Conservation (phyloP, 2,888 invertebrate genomes). For the Drosophila barbarae region DNA sequence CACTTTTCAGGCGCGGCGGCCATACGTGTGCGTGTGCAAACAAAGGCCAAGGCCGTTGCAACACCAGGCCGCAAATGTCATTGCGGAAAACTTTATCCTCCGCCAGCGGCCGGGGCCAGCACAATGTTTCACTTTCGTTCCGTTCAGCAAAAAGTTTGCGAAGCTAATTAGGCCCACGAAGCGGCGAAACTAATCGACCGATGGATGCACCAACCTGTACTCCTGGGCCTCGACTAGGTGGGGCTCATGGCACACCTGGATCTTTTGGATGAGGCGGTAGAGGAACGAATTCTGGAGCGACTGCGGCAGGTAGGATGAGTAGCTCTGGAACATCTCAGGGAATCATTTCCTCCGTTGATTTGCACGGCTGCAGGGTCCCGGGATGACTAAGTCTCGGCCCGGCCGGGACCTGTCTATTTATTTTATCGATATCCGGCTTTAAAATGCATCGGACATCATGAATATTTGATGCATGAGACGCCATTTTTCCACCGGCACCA, state of each 20-base stretch:
- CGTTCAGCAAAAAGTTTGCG: slow-evolving; percentile 28
- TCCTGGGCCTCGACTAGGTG: slow-evolving; percentile 35
- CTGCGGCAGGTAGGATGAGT: slow-evolving; percentile 51
- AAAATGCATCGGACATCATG: slow-evolving; percentile 68
- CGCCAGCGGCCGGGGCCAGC: slow-evolving; percentile 18
- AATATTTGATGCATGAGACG: slow-evolving; percentile 64
- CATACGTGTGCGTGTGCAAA: slow-evolving; percentile 48
- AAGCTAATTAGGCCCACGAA: slow-evolving; percentile 56
- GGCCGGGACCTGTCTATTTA: slow-evolving; percentile 42
- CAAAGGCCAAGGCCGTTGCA: slow-evolving; percentile 64
- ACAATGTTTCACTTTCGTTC: slow-evolving; percentile 63
- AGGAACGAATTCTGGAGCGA: slow-evolving; percentile 62
- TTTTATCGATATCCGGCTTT: slow-evolving; percentile 67
- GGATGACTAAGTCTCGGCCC: slow-evolving; percentile 27
- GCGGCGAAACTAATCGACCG: slow-evolving; percentile 22
- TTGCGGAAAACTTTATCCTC: slow-evolving; percentile 44
- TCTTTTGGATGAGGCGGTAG: slow-evolving; percentile 63
- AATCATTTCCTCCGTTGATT: slow-evolving; percentile 7
- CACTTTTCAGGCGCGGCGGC: slow-evolving; percentile 39
- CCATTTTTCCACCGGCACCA: slow-evolving; percentile 19
- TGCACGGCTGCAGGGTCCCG: slow-evolving; percentile 19
- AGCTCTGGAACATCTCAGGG: slow-evolving; percentile 62
- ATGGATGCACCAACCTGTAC: slow-evolving; percentile 57
- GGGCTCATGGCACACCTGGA: slow-evolving; percentile 68
- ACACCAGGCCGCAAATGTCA: slow-evolving; percentile 57